Evolutionary conservation across 2,113 vertebrate genomes (phyloP).

Genomic region (Parus major): DNA sequence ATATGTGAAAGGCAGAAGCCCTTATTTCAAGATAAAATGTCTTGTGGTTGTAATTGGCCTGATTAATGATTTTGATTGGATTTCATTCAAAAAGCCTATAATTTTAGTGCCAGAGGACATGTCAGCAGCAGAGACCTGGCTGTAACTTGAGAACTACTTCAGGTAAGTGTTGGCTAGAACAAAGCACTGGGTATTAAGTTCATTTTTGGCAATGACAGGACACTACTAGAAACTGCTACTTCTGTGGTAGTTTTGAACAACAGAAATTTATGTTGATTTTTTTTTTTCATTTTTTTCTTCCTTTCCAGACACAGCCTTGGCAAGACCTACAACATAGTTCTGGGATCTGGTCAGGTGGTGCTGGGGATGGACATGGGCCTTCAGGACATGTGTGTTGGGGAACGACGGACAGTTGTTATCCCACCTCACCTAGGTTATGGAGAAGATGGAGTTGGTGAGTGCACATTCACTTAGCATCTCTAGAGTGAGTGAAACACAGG

Average conservation of each 20-base stretch:
- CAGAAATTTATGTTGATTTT: background rate
- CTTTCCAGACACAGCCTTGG: constrained; percentile 85
- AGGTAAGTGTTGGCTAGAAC: background rate
- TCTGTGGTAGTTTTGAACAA: background rate
- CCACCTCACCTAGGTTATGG: constrained; percentile 95
- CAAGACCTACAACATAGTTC: constrained; percentile 93
- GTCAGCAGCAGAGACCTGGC: background rate
- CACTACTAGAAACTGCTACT: background rate
- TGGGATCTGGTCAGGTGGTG: constrained; percentile 92
- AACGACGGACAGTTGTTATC: constrained; percentile 85
- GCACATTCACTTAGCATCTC: background rate
- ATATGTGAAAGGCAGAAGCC: background rate
- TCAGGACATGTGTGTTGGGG: constrained; percentile 92
- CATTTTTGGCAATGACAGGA: background rate
- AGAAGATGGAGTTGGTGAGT: constrained; percentile 93
- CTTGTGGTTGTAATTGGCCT: background rate
- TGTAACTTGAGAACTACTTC: background rate
- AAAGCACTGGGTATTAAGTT: background rate
- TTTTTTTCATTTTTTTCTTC: background rate
- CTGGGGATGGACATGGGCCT: constrained; percentile 95
- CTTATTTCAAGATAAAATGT: background rate
- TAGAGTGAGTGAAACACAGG: background rate
- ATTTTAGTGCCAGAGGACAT: background rate
- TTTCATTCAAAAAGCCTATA: background rate
- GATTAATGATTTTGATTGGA: background rate